Base-by-base conservation (phyloP, 2,797 vertebrate genomes). In the Pangasius djambal region DNA sequence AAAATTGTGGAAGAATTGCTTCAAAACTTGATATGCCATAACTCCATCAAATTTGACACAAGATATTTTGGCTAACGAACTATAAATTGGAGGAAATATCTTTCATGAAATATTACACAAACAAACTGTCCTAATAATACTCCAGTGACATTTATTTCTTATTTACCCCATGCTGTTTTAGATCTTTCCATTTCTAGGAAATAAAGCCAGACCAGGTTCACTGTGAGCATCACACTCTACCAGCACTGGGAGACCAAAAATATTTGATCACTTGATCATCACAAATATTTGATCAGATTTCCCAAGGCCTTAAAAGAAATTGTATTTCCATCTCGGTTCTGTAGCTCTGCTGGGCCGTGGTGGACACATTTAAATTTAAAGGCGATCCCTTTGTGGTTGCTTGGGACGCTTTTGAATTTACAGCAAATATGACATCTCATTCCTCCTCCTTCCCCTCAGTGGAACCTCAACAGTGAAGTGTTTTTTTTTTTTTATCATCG, bases 221-320 rank as follows among this genome's bases (percentile, higher is more conserved):
- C 57, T 83, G 34, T 63, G 37, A 83, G 57, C 57, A 31, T 37
- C 20, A 55, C 65, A 50, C 12, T 87, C n/a, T n/a, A 55, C 7
- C 59, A 70, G 59, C 63, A 18, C 65, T 83, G 67, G 40, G 65
- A 61, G 34, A 59, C 72, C 4, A 44, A 48, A 83, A 69, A 61
- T 55, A 79, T 67, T 87, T 87, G 48, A 59, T 72, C 63, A 50
- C 52, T 87, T 86, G 85, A 86, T 77, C 70, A 86, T 75, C 16
- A 22, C 55, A 87, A 16, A 2, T 67, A 79, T 87, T 87, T 78
- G 86, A 78, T 75, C 69, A 87, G 31, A 82, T 69, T 82, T 87
- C 86, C 86, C 65, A 82, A 70, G 22, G 61, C 25, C 67, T 88
- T 22, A 50, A 83, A 50, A 25, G 37, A 83, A 83, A 88, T 61